Conservation (phyloP, 2,113 vertebrate genomes). For the Nibea albiflora region DNA sequence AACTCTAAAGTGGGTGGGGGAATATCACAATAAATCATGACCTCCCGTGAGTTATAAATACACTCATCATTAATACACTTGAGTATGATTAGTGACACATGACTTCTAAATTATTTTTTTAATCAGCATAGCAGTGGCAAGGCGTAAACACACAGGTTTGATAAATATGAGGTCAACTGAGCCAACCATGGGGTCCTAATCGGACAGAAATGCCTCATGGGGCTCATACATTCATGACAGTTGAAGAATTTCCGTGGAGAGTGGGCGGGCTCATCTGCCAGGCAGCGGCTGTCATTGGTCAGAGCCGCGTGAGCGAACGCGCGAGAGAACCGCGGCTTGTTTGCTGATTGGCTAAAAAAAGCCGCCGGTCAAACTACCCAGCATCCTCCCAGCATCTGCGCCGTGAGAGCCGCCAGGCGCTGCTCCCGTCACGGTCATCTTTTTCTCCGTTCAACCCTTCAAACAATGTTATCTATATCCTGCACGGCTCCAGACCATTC, state of each 20-base stretch:
- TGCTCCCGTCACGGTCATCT: constrained; percentile 61
- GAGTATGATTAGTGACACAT: neutral
- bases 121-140: no score
- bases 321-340: neutral
- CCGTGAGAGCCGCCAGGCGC: constrained; percentile 67
- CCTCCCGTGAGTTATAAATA: neutral
- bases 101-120: neutral
- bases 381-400: constrained; percentile 60
- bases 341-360: constrained; percentile 71
- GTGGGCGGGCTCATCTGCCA: neutral
- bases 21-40: neutral
- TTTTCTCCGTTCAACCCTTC: constrained; percentile 44
- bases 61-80: neutral
- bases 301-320: fast-evolving
- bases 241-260: constrained; percentile 41
- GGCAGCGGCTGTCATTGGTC: constrained; percentile 61
- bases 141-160: neutral
- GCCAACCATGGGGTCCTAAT: neutral
- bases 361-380: constrained; percentile 21
- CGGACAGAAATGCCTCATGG: constrained; percentile 21
- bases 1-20: neutral
- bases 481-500: constrained; percentile 29
- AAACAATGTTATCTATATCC: constrained; percentile 68
- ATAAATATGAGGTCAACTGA: neutral
- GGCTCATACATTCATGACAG: constrained; percentile 1